Percentiles rank a stretch among this genome's conserved stretches.
phyloP scores from a whole-genome alignment of 2,888 invertebrate genomes.

The Pomacea canaliculata region DNA sequence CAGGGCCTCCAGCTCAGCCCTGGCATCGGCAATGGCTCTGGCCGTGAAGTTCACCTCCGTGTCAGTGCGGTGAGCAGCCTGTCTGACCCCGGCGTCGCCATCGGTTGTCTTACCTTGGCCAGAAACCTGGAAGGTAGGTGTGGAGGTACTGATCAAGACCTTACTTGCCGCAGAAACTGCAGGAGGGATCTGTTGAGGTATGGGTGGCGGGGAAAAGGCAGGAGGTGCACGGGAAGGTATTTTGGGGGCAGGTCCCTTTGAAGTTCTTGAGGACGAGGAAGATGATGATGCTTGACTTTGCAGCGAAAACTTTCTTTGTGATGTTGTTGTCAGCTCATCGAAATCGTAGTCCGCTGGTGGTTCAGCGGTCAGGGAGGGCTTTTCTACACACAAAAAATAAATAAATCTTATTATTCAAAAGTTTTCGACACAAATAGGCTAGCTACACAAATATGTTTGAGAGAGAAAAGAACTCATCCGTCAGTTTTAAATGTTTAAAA shows the following conservation, averaged over 20 bases:
- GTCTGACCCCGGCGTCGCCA: constrained; percentile 8
- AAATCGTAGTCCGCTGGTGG: constrained; percentile 56
- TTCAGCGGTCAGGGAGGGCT: constrained; percentile 39
- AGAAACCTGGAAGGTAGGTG: constrained; percentile 1
- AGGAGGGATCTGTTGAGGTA: constrained; percentile 7
- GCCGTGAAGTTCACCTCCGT: not conserved
- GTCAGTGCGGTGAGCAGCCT: not conserved
- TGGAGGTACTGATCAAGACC: not conserved
- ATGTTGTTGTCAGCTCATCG: constrained; percentile 29
- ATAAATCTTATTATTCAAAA: too few relatives aligned
- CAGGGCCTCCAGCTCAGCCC: constrained; percentile 32
- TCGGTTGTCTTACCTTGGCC: not conserved
- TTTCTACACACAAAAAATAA: constrained; percentile 12
- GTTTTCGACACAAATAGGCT: too few relatives aligned
- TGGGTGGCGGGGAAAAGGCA: constrained; percentile 16
- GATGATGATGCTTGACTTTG: constrained; percentile 17
- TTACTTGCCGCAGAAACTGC: constrained; percentile 24
- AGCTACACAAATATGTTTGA: too few relatives aligned
- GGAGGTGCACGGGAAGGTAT: constrained; percentile 4
- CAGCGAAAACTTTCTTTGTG: constrained; percentile 4
- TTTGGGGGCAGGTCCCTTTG: constrained; percentile 16
- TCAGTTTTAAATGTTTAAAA: too few relatives aligned
- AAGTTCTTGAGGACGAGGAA: constrained; percentile 23
- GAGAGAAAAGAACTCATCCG: too few relatives aligned
- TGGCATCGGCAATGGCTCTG: constrained; percentile 11